A percentile compares a stretch with the other conserved stretches of the same genome.
These are phyloP conservation scores for Mohoua ochrocephala DNA, from an alignment of 2,113 vertebrate species.

Conservation along the genomic window DNA sequence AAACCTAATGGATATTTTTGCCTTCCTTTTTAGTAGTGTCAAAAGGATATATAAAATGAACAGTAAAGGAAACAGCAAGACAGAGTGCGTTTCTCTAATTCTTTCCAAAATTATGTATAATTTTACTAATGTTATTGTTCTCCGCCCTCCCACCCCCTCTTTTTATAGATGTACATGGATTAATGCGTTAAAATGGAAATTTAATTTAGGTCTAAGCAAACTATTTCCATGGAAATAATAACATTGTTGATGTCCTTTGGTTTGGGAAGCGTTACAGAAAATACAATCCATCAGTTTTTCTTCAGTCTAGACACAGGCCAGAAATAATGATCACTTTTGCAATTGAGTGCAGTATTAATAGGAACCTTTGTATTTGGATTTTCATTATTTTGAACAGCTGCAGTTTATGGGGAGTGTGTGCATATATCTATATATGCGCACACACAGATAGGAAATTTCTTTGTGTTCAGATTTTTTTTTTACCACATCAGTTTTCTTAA, in stretches of 20 bases:
- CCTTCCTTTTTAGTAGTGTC: slow-evolving; percentile 59
- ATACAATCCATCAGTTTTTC: not conserved
- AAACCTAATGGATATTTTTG: slow-evolving; percentile 34
- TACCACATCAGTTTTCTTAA: not conserved
- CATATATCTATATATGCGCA: accelerated
- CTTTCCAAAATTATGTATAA: slow-evolving; percentile 56
- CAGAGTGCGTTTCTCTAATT: slow-evolving; percentile 10
- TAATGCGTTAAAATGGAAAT: slow-evolving; percentile 42
- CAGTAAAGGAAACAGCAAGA: slow-evolving; percentile 38
- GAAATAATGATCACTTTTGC: not conserved
- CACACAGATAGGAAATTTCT: accelerated
- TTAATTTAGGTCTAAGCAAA: slow-evolving; percentile 28
- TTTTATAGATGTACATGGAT: slow-evolving; percentile 27
- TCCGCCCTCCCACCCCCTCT: not conserved
- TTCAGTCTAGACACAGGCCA: not conserved
- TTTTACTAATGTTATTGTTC: slow-evolving; percentile 54
- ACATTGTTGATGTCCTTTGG: not conserved
- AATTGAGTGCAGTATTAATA: not conserved
- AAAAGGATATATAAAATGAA: slow-evolving; percentile 46
- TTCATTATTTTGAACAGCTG: not conserved
- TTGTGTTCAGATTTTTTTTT: not conserved
- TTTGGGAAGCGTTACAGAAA: slow-evolving; percentile 31
- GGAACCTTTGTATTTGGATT: not conserved
- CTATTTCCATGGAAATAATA: slow-evolving; percentile 18
- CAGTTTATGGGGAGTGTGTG: not conserved